A percentile compares a stretch with the other conserved stretches of the same genome.
phyloP scores from a whole-genome alignment of 2,797 vertebrate species.

The Perdix hodgsoniae region DNA sequence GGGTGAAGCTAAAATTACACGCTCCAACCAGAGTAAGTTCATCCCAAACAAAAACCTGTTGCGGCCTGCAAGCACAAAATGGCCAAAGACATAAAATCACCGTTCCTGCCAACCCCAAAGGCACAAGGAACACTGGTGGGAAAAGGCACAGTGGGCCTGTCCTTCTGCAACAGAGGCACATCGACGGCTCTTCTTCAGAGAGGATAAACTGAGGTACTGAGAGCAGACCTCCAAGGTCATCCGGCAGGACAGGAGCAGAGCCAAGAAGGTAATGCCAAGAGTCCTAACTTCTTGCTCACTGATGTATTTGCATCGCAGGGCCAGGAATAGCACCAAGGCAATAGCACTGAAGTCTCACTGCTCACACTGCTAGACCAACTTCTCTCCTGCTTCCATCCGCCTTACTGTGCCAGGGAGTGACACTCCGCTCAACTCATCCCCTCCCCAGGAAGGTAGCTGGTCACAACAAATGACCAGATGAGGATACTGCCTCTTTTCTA shows the following conservation, averaged over 20 bases:
- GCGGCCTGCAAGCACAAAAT: background rate
- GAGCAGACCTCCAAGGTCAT: background rate
- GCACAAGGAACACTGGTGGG: background rate
- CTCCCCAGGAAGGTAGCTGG: background rate
- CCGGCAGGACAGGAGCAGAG: background rate
- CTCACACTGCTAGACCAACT: background rate
- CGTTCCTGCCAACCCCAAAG: background rate
- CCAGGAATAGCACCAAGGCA: conserved; percentile 29
- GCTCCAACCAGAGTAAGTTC: background rate
- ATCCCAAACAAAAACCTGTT: conserved; percentile 18
- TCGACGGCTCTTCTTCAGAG: background rate
- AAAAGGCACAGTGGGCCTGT: background rate
- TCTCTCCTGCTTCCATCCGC: background rate
- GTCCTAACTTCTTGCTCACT: conserved; percentile 8
- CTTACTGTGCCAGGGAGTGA: conserved; percentile 1
- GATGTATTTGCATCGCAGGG: background rate
- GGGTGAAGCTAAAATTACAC: conserved; percentile 46
- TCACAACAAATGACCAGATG: background rate
- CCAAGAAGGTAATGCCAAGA: conserved; percentile 1
- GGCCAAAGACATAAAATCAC: background rate
- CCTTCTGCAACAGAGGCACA: background rate
- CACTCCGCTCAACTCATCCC: background rate
- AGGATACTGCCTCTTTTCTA: conserved; percentile 1
- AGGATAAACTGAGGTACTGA: background rate
- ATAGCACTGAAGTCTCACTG: background rate